Evolutionary conservation across 2,888 invertebrate species (phyloP).

Genomic region (Trissoscelio sp.): DNA sequence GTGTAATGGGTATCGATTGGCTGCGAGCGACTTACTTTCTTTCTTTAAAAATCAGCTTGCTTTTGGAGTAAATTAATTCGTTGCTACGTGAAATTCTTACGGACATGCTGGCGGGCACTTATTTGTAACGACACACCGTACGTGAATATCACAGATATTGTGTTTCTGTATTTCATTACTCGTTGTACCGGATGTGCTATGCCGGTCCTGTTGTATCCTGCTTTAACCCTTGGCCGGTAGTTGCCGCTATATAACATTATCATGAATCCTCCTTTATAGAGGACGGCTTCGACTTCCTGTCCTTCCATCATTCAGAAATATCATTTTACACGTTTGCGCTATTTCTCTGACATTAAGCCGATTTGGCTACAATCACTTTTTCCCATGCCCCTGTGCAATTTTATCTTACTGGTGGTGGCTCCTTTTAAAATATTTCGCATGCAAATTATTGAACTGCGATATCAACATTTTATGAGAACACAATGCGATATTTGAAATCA

Average conservation of each 20-base stretch:
- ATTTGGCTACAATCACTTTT: slow-evolving; percentile 19
- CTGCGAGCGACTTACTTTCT: slow-evolving; percentile 16
- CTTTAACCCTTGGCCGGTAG: slow-evolving; percentile 66
- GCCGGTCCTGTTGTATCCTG: slow-evolving; percentile 74
- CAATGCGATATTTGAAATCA: too few species aligned
- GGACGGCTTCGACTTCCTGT: slow-evolving; percentile 76
- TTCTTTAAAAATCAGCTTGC: slow-evolving; percentile 41
- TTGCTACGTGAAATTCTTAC: slow-evolving; percentile 73
- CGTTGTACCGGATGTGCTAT: slow-evolving; percentile 75
- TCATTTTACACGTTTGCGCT: slow-evolving; percentile 75
- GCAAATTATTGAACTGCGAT: not conserved
- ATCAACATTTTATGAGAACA: too few species aligned
- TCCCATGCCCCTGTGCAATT: not conserved
- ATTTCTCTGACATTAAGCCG: slow-evolving; percentile 38
- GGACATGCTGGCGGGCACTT: slow-evolving; percentile 64
- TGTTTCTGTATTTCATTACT: slow-evolving; percentile 82
- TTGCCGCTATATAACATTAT: slow-evolving; percentile 55
- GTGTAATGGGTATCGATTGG: slow-evolving; percentile 32
- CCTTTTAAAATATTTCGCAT: not conserved
- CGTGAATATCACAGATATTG: slow-evolving; percentile 80
- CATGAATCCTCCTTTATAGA: slow-evolving; percentile 74
- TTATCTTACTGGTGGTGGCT: not conserved
- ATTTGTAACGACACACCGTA: slow-evolving; percentile 78
- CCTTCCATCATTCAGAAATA: slow-evolving; percentile 76
- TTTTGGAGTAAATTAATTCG: slow-evolving; percentile 52